Evolutionary conservation across 2,888 invertebrate genomes (phyloP).

Genomic region (Apantesis nais): DNA sequence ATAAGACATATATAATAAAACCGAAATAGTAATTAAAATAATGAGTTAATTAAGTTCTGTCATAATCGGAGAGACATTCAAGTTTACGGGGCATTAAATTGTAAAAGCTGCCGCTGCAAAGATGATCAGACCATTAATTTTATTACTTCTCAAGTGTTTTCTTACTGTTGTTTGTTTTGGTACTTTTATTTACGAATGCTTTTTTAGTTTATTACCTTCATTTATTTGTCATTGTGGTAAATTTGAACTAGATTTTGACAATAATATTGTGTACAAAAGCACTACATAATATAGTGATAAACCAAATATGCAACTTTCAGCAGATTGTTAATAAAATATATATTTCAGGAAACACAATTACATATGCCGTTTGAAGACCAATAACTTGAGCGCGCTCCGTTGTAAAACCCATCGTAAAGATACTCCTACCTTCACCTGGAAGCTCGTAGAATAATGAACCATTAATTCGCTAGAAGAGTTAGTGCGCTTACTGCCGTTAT

Average conservation of each 20-base stretch:
- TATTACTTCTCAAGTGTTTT: conserved; percentile 34
- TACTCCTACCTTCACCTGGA: conserved; percentile 30
- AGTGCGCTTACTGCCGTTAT: conserved; percentile 39
- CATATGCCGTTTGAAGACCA: conserved; percentile 41
- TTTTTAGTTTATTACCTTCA: neutral
- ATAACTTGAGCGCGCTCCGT: conserved; percentile 42
- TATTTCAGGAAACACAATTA: conserved; percentile 50
- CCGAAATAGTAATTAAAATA: conserved; percentile 41
- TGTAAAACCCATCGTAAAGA: conserved; percentile 52
- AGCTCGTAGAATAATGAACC: conserved; percentile 45
- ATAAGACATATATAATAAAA: neutral
- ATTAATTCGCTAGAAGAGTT: conserved; percentile 47
- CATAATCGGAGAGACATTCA: conserved; percentile 46
- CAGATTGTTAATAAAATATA: no score
- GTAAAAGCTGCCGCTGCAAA: conserved; percentile 39
- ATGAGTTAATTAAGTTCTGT: conserved; percentile 51
- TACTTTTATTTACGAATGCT: conserved; percentile 6
- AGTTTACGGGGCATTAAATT: conserved; percentile 55
- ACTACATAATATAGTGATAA: no score
- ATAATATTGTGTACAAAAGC: neutral
- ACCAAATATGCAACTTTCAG: no score
- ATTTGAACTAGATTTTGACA: neutral
- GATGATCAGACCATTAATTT: conserved; percentile 47
- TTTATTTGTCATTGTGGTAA: neutral
- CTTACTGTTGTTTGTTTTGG: conserved; percentile 30